A percentile compares a stretch with the other conserved stretches of the same genome.
Conservation (phyloP, 2,797 vertebrate genomes). For the Sternotherus odoratus region DNA sequence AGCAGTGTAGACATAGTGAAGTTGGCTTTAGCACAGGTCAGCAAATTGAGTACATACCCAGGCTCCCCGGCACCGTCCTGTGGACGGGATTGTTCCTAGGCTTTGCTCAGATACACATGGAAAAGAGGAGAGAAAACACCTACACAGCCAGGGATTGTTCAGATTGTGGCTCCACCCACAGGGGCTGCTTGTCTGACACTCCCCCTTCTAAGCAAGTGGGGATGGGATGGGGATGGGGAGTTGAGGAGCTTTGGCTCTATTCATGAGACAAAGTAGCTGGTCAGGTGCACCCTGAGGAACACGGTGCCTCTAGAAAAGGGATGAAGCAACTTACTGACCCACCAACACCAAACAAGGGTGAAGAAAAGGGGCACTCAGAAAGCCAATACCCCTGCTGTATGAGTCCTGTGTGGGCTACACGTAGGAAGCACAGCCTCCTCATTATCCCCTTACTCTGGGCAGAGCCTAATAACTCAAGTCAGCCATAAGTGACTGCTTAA, state of each 20-base stretch:
- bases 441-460: not conserved
- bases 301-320: accelerated
- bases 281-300: not conserved
- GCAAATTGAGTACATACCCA: not conserved
- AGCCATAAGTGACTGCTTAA: accelerated
- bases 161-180: accelerated
- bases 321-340: not conserved
- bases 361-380: not conserved
- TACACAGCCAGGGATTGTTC: not conserved
- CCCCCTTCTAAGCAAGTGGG: accelerated
- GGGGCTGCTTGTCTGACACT: not conserved
- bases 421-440: not conserved
- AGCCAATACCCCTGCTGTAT: accelerated
- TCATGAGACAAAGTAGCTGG: accelerated
- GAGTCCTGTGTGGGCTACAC: too few relatives aligned
- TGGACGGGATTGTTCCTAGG: not conserved
- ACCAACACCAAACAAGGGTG: not conserved
- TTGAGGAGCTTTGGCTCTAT: not conserved
- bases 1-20: not conserved
- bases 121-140: not conserved
- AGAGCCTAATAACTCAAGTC: accelerated
- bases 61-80: not conserved
- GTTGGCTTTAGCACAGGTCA: not conserved
- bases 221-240: not conserved
- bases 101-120: accelerated